phyloP scores from a whole-genome alignment of 2,888 invertebrate genomes.

The Caenorhabditis sp. region DNA sequence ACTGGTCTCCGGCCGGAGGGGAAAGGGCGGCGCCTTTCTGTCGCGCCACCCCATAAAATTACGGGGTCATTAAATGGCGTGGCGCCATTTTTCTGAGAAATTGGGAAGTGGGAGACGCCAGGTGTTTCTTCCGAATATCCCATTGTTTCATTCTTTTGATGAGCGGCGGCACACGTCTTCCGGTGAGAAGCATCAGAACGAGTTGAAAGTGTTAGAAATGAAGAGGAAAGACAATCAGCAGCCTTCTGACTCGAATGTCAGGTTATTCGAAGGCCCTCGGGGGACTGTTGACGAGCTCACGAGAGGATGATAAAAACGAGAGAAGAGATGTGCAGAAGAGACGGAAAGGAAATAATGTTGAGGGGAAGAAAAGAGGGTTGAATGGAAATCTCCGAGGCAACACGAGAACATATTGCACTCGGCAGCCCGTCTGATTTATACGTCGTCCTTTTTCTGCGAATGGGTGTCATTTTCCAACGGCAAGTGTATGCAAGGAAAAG shows the following conservation, averaged over 20 bases:
- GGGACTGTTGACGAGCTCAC: too few relatives aligned
- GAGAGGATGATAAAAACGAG: not conserved
- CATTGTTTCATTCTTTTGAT: constrained; percentile 49
- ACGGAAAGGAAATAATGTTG: not conserved
- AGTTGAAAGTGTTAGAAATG: not conserved
- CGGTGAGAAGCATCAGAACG: not conserved
- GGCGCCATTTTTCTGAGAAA: constrained; percentile 55
- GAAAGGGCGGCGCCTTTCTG: constrained; percentile 47
- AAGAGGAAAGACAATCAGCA: not conserved
- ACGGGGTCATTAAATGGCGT: constrained; percentile 51
- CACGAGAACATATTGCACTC: not conserved
- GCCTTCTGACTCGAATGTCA: too few relatives aligned
- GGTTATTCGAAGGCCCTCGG: too few relatives aligned
- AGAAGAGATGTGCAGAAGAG: not conserved
- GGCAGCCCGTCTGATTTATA: not conserved
- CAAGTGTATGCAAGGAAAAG: too few relatives aligned
- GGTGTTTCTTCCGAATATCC: constrained; percentile 43
- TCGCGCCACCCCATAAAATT: constrained; percentile 57
- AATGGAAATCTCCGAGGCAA: constrained; percentile 30
- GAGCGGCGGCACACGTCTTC: constrained; percentile 20
- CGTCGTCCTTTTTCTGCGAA: too few relatives aligned
- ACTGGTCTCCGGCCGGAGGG: not conserved
- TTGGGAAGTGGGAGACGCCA: constrained; percentile 24
- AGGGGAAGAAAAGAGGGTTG: not conserved
- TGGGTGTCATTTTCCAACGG: too few relatives aligned